These are phyloP conservation scores for Meloidogyne floridensis DNA, from an alignment of 1,140 invertebrate species.

Conservation along the genomic window DNA sequence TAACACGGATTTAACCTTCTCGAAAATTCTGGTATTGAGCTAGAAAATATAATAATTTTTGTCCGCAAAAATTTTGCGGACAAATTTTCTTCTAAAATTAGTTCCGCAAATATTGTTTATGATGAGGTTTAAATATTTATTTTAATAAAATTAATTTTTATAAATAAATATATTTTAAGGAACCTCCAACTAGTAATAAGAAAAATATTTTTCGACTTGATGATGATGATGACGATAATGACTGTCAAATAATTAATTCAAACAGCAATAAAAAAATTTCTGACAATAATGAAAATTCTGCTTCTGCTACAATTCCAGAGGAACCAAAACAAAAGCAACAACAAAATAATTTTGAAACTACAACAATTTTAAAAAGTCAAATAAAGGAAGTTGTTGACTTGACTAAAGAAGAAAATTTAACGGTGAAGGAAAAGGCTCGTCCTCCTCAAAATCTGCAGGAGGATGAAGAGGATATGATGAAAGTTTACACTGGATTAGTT, in stretches of 20 bases:
- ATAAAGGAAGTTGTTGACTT: too few species aligned
- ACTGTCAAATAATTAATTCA: not conserved
- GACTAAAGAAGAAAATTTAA: not conserved
- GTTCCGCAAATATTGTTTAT: too few species aligned
- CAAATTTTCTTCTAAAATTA: too few species aligned
- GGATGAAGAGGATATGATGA: not conserved
- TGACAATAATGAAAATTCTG: not conserved
- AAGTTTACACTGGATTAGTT: slow-evolving; percentile 17
- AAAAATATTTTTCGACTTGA: not conserved
- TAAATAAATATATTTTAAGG: not conserved
- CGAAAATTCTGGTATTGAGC: too few species aligned
- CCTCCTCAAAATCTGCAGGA: not conserved
- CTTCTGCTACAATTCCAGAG: too few species aligned
- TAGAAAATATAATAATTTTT: too few species aligned
- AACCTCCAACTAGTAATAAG: not conserved
- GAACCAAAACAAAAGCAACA: not conserved
- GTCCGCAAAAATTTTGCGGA: too few species aligned
- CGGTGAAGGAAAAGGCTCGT: too few species aligned
- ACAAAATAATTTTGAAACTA: not conserved
- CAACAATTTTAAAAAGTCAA: not conserved
- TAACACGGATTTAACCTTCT: too few species aligned
- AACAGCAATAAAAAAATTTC: not conserved
- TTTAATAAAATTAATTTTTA: too few species aligned
- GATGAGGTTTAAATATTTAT: too few species aligned
- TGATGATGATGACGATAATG: not conserved